Conservation (phyloP, 2,888 invertebrate genomes). For the Drosophila bunnanda region DNA sequence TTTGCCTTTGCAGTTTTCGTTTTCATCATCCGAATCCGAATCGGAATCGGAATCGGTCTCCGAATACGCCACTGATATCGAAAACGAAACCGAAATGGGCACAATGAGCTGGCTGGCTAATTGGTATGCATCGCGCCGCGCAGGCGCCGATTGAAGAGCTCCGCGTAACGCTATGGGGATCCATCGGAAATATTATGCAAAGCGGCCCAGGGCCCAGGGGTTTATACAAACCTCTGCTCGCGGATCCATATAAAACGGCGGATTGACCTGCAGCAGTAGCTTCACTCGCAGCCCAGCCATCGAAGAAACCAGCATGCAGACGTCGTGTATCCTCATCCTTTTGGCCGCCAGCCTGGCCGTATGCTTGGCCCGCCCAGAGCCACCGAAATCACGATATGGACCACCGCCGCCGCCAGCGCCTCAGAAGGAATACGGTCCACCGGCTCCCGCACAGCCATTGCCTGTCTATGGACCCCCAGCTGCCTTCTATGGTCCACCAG, state of each 20-base stretch:
- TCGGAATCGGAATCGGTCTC: conserved; percentile 27
- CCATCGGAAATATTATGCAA: conserved; percentile 79
- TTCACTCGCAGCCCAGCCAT: conserved; percentile 67
- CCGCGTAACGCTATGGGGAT: conserved; percentile 61
- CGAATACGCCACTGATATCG: conserved; percentile 39
- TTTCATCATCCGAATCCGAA: conserved; percentile 65
- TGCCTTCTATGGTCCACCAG: conserved; percentile 83
- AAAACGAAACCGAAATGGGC: conserved; percentile 60
- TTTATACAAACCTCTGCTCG: conserved; percentile 52
- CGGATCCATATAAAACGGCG: conserved; percentile 61
- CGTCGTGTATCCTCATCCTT: conserved; percentile 58
- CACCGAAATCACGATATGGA: conserved; percentile 82
- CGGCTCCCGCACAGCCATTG: conserved; percentile 74
- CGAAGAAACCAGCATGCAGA: conserved; percentile 56
- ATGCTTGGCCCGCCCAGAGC: conserved; percentile 84
- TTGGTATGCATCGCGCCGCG: conserved; percentile 66
- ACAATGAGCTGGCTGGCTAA: conserved; percentile 52
- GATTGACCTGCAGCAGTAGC: conserved; percentile 61
- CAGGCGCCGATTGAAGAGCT: conserved; percentile 40
- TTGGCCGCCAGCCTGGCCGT: conserved; percentile 83
- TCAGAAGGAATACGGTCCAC: conserved; percentile 83
- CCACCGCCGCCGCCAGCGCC: conserved; percentile 80
- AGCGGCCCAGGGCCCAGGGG: conserved; percentile 55
- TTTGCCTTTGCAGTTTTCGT: conserved; percentile 68
- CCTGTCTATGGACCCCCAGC: conserved; percentile 83